Base-by-base conservation (phyloP, 2,888 invertebrate species). In the Acrobasis consociella region DNA sequence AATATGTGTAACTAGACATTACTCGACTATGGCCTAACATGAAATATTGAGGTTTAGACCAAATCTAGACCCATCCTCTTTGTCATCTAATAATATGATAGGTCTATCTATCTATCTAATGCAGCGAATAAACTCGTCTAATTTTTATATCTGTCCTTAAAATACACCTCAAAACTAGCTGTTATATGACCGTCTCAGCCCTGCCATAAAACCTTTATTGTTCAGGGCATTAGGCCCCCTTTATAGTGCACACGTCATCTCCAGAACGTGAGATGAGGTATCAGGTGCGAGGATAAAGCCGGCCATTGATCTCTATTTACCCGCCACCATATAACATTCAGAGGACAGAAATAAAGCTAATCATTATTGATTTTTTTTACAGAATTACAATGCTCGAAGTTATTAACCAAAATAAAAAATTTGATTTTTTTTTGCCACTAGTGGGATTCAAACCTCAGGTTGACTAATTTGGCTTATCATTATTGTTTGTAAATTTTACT, bases 271-370 rank as follows among this genome's bases (percentile, higher is more conserved):
- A 22, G 39, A 56, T 56, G 42, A 42, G 56, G 13, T 75, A 78
- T 82, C 83, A 87, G 85, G 82, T 84, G 77, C 79, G 75, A 79
- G 65, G 74, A 72, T 78, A 81, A 84, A 81, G 75, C 73, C 79
- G 83, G 83, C 78, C 84, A 79, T 87, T 86, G 86, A 86, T 88
- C 88, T 85, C 83, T 84, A 85, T 89, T 88, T 83, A 80, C 76
- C 72, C 75, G 70, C 73, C 76, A 13, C 46, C n/a, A n/a, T 13
- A 13, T 5, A 46, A 46, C 46, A 46, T 13, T n/a, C 13, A 46
- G 11, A 46, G n/a, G 2, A 46, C 46, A 46, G 46, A 46, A 13
- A 46, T 46, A 46, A 13, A 13, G 13, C 46, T 46, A 7, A 13
- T 13, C 2, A 46, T 13, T n/a, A 46, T 3, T 42, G 1, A 10